These are phyloP conservation scores for Rhingia rostrata DNA, from an alignment of 2,888 invertebrate genomes.

Conservation along the genomic window DNA sequence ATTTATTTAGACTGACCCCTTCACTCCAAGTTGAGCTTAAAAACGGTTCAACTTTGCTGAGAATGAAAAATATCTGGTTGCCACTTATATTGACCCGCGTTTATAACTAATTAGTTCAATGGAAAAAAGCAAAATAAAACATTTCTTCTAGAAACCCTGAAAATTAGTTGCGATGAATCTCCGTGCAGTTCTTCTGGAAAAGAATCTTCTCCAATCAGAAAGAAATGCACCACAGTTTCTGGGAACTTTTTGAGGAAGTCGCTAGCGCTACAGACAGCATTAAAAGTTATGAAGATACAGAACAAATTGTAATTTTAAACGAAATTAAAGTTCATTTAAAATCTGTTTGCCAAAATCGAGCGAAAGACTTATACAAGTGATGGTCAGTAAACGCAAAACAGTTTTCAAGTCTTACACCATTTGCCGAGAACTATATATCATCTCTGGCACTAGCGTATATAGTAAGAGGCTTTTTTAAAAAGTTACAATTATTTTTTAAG, in stretches of 20 bases:
- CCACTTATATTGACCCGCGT: too few relatives aligned
- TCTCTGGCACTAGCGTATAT: constrained; percentile 8
- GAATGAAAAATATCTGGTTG: too few relatives aligned
- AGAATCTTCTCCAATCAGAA: not conserved
- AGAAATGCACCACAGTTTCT: not conserved
- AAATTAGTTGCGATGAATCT: constrained; percentile 73
- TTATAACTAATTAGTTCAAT: not conserved
- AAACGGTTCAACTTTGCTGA: too few relatives aligned
- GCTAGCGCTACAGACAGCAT: not conserved
- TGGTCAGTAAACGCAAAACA: constrained; percentile 8
- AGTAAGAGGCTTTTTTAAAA: constrained; percentile 30
- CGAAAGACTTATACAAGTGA: constrained; percentile 8
- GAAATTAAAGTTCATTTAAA: constrained; percentile 23
- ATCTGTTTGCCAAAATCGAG: constrained; percentile 19
- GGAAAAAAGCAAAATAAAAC: constrained; percentile 9
- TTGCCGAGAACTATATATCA: constrained; percentile 16
- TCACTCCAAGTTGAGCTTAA: too few relatives aligned
- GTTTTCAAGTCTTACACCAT: constrained; percentile 3
- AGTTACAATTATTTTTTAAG: constrained; percentile 13
- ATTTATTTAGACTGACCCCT: too few relatives aligned
- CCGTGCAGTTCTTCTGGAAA: not conserved
- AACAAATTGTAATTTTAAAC: constrained; percentile 26
- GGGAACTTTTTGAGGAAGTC: constrained; percentile 11
- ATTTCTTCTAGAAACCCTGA: constrained; percentile 24
- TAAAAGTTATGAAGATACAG: not conserved